A percentile compares a stretch with the other conserved stretches of the same genome.
Evolutionary conservation across 2,888 invertebrate species (phyloP).

Genomic region (Melanophora roralis): DNA sequence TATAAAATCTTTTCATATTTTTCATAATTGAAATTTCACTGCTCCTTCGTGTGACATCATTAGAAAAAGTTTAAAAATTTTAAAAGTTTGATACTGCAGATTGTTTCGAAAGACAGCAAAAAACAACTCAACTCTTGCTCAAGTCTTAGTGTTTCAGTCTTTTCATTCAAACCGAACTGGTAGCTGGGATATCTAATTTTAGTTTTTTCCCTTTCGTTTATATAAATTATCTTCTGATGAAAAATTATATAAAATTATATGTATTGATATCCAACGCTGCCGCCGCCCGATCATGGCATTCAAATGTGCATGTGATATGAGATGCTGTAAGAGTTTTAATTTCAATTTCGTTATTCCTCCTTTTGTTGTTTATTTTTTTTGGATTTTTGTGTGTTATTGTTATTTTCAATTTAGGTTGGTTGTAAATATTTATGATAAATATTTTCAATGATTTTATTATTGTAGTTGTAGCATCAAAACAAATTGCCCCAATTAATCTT

Average conservation of each 20-base stretch:
- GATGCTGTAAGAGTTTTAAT: neutral
- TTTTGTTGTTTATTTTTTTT: neutral
- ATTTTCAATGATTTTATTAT: neutral
- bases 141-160: too few relatives aligned
- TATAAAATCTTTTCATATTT: too few relatives aligned
- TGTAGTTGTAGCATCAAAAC: conserved; percentile 10
- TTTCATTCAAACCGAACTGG: too few relatives aligned
- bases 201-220: neutral
- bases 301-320: neutral
- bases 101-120: too few relatives aligned
- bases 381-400: neutral
- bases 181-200: neutral
- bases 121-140: too few relatives aligned
- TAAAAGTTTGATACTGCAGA: too few relatives aligned
- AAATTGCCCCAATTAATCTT: conserved; percentile 60
- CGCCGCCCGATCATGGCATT: neutral
- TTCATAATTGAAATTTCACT: too few relatives aligned
- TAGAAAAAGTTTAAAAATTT: too few relatives aligned
- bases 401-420: conserved; percentile 14
- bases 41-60: too few relatives aligned
- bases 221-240: conserved; percentile 23
- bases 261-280: conserved; percentile 19
- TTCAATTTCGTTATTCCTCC: neutral
- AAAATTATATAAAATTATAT: conserved; percentile 47
- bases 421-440: conserved; percentile 5